Conservation (phyloP, 2,113 vertebrate species). For the Lucifuga dentata region DNA sequence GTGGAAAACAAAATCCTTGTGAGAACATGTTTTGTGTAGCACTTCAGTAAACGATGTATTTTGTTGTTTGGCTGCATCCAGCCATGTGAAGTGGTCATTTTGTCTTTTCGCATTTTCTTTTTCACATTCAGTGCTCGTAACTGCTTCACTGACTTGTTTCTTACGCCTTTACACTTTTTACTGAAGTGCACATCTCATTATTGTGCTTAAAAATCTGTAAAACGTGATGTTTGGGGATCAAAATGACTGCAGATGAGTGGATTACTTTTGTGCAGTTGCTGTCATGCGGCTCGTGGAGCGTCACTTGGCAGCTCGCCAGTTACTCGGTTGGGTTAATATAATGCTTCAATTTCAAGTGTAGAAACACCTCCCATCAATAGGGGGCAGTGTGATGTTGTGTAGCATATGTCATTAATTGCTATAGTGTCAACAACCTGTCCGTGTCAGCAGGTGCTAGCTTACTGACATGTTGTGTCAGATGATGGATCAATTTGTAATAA, state of each 20-base stretch:
- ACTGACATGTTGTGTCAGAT: too few relatives aligned
- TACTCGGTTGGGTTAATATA: too few relatives aligned
- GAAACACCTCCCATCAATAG: too few relatives aligned
- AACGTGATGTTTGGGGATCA: conserved; percentile 58
- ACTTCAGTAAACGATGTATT: conserved; percentile 46
- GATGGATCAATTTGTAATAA: too few relatives aligned
- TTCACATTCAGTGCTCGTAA: conserved; percentile 4
- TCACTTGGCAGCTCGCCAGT: too few relatives aligned
- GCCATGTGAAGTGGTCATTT: conserved; percentile 43
- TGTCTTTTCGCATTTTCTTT: not conserved
- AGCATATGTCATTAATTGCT: too few relatives aligned
- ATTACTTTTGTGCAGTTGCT: too few relatives aligned
- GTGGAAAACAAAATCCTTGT: conserved; percentile 35
- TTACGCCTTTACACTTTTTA: conserved; percentile 37
- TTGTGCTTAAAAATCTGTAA: conserved; percentile 49
- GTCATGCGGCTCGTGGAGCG: too few relatives aligned
- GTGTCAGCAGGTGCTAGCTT: too few relatives aligned
- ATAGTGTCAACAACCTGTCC: too few relatives aligned
- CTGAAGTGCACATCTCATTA: conserved; percentile 63
- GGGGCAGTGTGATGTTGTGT: too few relatives aligned
- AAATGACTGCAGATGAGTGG: conserved; percentile 36
- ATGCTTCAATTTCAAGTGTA: too few relatives aligned
- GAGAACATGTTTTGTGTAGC: conserved; percentile 59
- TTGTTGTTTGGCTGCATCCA: conserved; percentile 56
- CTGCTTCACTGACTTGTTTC: conserved; percentile 62